Conservation (phyloP, 2,797 vertebrate genomes). For the Borostomias antarcticus region DNA sequence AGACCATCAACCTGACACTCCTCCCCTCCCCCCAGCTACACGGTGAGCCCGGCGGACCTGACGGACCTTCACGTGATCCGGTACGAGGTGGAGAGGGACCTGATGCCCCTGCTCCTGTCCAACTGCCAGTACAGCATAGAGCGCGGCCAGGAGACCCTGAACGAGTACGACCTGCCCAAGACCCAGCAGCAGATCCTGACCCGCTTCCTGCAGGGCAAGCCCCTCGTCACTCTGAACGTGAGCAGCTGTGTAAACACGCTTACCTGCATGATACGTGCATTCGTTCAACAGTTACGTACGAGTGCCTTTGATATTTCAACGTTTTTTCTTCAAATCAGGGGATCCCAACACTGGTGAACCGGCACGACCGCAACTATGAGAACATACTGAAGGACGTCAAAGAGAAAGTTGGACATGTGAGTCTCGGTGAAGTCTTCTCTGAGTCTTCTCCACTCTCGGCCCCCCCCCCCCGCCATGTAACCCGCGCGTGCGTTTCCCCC, state of each 20-base stretch:
- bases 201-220: conserved; percentile 90
- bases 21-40: conserved; percentile 76
- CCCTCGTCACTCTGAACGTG: conserved; percentile 83
- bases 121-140: conserved; percentile 94
- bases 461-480: background rate
- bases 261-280: background rate
- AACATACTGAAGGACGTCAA: conserved; percentile 84
- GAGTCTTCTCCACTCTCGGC: background rate
- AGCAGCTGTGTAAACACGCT: conserved; percentile 22
- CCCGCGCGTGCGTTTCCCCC: background rate
- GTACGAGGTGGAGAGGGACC: conserved; percentile 87
- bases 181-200: conserved; percentile 90
- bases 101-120: conserved; percentile 88
- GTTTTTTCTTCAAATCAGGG: conserved; percentile 73
- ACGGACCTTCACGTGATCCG: conserved; percentile 89
- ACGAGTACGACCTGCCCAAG: conserved; percentile 87
- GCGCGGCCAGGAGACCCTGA: conserved; percentile 81
- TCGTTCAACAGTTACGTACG: no score
- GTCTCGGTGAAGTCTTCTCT: conserved; percentile 27
- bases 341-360: conserved; percentile 87
- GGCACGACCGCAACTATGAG: conserved; percentile 89
- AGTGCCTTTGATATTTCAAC: no score
- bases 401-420: conserved; percentile 84
- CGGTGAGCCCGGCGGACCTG: conserved; percentile 85
- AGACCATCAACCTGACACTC: background rate